phyloP scores from a whole-genome alignment of 2,888 invertebrate species.

The Melikaiella ostensackeni region DNA sequence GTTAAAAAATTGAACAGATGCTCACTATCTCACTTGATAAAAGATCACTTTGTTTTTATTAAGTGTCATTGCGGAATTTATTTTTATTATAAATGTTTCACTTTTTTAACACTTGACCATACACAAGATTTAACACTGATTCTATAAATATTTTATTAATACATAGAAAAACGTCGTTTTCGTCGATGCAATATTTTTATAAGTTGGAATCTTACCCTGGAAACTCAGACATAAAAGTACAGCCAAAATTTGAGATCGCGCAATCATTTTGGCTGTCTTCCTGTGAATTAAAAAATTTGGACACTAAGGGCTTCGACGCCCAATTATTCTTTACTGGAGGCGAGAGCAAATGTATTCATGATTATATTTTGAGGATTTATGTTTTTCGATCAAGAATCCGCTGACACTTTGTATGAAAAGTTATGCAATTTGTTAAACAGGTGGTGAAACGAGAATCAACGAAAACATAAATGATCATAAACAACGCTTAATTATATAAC shows the following conservation, averaged over 20 bases:
- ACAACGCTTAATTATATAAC: not conserved
- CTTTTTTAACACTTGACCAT: not conserved
- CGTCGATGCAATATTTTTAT: not conserved
- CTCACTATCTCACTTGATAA: not conserved
- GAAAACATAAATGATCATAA: not conserved
- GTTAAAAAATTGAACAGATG: not conserved
- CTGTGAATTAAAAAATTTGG: not conserved
- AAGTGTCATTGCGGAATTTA: no score
- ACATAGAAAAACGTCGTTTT: not conserved
- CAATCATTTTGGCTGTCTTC: slow-evolving; percentile 42
- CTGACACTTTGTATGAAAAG: not conserved
- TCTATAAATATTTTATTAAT: not conserved
- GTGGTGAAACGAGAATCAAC: not conserved
- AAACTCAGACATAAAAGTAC: slow-evolving; percentile 4
- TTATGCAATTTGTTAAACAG: slow-evolving; percentile 4
- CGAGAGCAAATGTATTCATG: not conserved
- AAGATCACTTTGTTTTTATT: not conserved
- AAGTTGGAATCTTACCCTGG: slow-evolving; percentile 11
- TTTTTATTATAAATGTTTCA: no score
- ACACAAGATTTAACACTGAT: not conserved
- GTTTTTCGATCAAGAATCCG: slow-evolving; percentile 9
- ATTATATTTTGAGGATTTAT: not conserved
- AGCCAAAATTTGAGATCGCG: slow-evolving; percentile 35
- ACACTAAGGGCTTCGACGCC: not conserved
- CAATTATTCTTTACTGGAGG: slow-evolving; percentile 2